Percentiles rank a stretch among this genome's conserved stretches.
These are phyloP conservation scores for Drosophila limbata DNA, from an alignment of 2,888 invertebrate species.

Conservation along the genomic window DNA sequence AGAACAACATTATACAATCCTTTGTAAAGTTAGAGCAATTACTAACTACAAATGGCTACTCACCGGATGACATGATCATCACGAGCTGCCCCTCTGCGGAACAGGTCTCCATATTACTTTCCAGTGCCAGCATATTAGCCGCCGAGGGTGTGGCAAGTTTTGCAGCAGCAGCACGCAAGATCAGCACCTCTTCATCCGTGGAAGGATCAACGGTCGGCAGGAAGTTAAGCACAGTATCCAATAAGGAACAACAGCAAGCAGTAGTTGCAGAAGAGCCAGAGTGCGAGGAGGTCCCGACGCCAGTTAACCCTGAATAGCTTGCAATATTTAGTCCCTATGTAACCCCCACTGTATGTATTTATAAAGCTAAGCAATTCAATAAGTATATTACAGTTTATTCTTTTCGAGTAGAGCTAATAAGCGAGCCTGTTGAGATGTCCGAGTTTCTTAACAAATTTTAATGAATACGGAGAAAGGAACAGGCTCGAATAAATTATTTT, in stretches of 20 bases:
- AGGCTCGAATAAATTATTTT: conserved; percentile 58
- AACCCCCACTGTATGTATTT: conserved; percentile 57
- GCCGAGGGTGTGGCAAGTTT: conserved; percentile 83
- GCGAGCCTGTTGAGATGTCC: conserved; percentile 16
- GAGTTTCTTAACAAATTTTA: conserved; percentile 1
- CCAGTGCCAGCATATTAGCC: conserved; percentile 90
- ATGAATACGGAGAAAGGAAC: conserved; percentile 13
- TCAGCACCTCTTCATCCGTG: conserved; percentile 76
- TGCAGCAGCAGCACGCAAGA: conserved; percentile 78
- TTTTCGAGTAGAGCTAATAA: conserved; percentile 56
- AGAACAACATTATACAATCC: conserved; percentile 95
- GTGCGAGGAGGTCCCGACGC: conserved; percentile 2
- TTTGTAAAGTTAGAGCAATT: conserved; percentile 94
- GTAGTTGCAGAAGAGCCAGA: conserved; percentile 43
- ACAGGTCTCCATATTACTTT: conserved; percentile 95
- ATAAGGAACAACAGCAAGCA: conserved; percentile 49
- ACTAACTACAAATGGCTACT: conserved; percentile 90
- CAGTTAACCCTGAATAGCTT: conserved; percentile 41
- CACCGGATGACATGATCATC: conserved; percentile 92
- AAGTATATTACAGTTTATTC: conserved; percentile 64
- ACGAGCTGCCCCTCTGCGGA: conserved; percentile 97
- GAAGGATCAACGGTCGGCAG: conserved; percentile 46
- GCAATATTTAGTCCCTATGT: conserved; percentile 54
- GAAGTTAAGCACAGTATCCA: conserved; percentile 63
- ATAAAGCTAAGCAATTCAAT: conserved; percentile 59